phyloP scores from a whole-genome alignment of 2,797 vertebrate species.

The Alfaro cultratus region DNA sequence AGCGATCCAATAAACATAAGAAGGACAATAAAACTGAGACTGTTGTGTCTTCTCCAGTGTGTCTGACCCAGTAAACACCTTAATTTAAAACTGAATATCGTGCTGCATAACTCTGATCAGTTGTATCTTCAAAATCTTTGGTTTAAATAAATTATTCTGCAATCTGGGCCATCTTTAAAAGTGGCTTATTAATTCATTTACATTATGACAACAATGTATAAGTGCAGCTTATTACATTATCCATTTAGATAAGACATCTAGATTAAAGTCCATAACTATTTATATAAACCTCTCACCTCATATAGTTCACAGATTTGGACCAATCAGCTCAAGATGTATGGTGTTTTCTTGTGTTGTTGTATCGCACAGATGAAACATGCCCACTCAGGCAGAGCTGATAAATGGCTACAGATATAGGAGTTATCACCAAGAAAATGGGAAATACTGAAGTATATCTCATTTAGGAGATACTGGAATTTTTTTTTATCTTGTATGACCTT shows the following conservation, averaged over 20 bases:
- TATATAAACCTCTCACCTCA: neutral
- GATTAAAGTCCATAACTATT: conserved; percentile 39
- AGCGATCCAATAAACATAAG: conserved; percentile 37
- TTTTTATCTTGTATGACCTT: conserved; percentile 10
- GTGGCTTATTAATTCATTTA: conserved; percentile 16
- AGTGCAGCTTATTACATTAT: neutral
- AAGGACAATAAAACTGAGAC: conserved; percentile 33
- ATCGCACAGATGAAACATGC: conserved; percentile 40
- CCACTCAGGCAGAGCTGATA: conserved; percentile 41
- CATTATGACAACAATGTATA: conserved; percentile 14
- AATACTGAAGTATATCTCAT: conserved; percentile 34
- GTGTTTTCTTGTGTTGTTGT: conserved; percentile 40
- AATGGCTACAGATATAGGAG: conserved; percentile 37
- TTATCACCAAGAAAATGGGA: conserved; percentile 20
- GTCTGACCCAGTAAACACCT: conserved; percentile 32
- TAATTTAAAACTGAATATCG: conserved; percentile 21
- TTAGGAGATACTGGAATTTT: conserved; percentile 21
- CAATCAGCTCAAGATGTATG: conserved; percentile 21
- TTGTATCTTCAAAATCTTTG: neutral
- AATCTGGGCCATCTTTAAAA: conserved; percentile 17
- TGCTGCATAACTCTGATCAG: neutral
- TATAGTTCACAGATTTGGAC: conserved; percentile 16
- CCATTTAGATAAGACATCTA: conserved; percentile 30
- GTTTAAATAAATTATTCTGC: conserved; percentile 17
- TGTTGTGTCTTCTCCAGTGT: conserved; percentile 21